Evolutionary conservation across 2,113 vertebrate species (phyloP), one percentile per base, ranked within the genome.

Genomic region (Nematolebias whitei): DNA sequence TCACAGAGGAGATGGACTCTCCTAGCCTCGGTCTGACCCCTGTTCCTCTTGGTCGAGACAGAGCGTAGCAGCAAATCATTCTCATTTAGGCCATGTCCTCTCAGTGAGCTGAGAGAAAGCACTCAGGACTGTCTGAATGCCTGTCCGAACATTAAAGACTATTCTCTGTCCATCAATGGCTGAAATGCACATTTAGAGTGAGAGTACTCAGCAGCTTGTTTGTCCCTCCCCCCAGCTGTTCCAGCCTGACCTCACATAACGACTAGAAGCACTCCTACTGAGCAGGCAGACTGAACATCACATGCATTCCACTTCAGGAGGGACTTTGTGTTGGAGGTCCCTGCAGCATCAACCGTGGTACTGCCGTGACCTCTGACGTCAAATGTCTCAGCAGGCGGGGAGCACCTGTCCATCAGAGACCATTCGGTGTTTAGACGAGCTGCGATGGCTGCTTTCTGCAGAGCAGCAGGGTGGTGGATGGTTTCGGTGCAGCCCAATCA

Each of bases 361-460:
- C n/a, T 41, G 35, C 23, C 32, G 22, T 67, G 64, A 73, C 56
- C 19, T n/a, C 29, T 73, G 68, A 74, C 60, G 24, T 76, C 64
- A 70, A 55, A 16, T 26, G 10, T 64, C 74, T 32, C 74, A 68
- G 80, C 12, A 55, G 71, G 71, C 0, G 71, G 75, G 57, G 55
- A 18, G 26, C 32, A 41, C 63, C 68, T 63, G 77, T 71, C 38
- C 48, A 74, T 76, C n/a, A 20, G 39, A 47, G 32, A 29, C 38
- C 48, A 82, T 89, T 86, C 47, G 79, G 71, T 82, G 51, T 86
- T 80, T 54, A 79, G 84, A 63, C 79, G 70, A 71, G 55, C 64
- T 19, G 41, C 4, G 44, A 52, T 73, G 35, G 39, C 23, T 23
- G 54, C 60, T 71, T 76, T 78, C 72, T 58, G 76, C 63, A 19